Evolutionary conservation across 2,797 vertebrate species (phyloP), one percentile per base, ranked within the genome.

Genomic region (Rhinophrynus dorsalis): DNA sequence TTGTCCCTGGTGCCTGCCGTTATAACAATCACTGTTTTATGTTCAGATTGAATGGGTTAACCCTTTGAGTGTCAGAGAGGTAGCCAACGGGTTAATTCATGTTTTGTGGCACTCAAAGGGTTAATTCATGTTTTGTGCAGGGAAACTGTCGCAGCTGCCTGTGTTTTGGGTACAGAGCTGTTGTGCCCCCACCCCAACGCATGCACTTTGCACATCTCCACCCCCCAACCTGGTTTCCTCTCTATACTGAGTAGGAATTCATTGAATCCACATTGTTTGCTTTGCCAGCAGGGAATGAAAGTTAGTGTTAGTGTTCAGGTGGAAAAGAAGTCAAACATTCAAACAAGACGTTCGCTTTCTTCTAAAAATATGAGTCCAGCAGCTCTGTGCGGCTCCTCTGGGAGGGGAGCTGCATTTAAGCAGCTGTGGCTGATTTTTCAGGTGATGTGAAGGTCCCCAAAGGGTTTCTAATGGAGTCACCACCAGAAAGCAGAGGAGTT

Each of bases 331-430:
- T 73, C 70, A 73, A 73, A 67, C 62, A 73, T 73, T 73, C 69
- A 73, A 73, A 73, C 69, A 59, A 73, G 70, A 65, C 54, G 62
- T 50, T 73, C 52, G 62, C 70, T 66, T 73, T 73, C 70, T 58
- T 73, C 70, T 73, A 73, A 73, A 73, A 73, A 73, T 73, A 73
- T 66, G 57, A 73, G 70, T 73, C 70, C 70, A 35, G 55, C 62
- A 40, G 55, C 70, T 67, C 55, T 5, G 62, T 24, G 37, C 44
- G 35, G 45, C 29, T 73, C 70, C 70, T 66, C 38, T 45, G 70
- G 70, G 70, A 73, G 27, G 33, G 23, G 55, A 66, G 62, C 55
- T 54, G 62, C 70, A 67, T 73, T 73, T 73, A 73, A 60, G 33
- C 70, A 73, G 62, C 62, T 73, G 70, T 67, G 55, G 62, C 62